phyloP scores from a whole-genome alignment of 2,888 invertebrate species.

The Tineola bisselliella region DNA sequence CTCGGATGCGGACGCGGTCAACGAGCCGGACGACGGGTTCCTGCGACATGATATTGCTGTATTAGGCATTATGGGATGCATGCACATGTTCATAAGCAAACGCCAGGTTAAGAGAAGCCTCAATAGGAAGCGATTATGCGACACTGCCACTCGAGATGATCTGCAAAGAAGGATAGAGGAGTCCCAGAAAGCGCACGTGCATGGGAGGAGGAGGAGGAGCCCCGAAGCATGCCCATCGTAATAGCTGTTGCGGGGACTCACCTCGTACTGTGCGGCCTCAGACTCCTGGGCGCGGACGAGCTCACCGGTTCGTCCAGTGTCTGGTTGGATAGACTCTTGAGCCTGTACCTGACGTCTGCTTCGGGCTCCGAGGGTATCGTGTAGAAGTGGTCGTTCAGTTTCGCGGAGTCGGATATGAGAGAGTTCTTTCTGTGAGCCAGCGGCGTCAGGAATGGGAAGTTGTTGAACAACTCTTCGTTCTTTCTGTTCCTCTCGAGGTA shows the following conservation, averaged over 20 bases:
- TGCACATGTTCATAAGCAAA: too few species aligned
- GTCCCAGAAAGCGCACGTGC: slow-evolving; percentile 16
- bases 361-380: slow-evolving; percentile 47
- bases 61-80: too few species aligned
- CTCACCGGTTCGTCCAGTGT: too few species aligned
- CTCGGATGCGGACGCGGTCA: slow-evolving; percentile 86
- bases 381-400: slow-evolving; percentile 59
- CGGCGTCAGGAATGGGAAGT: slow-evolving; percentile 69
- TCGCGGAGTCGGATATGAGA: slow-evolving; percentile 39
- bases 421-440: slow-evolving; percentile 63
- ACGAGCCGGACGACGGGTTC: slow-evolving; percentile 84
- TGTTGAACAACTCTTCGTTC: slow-evolving; percentile 60
- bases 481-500: slow-evolving; percentile 37
- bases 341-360: slow-evolving; percentile 32
- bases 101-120: too few species aligned
- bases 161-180: slow-evolving; percentile 19
- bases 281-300: too few species aligned
- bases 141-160: too few species aligned
- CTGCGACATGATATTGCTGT: too few species aligned
- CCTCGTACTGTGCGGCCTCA: slow-evolving; percentile 15
- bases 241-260: background rate
- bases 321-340: slow-evolving; percentile 37
- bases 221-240: slow-evolving; percentile 12
- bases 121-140: too few species aligned
- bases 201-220: background rate